Evolutionary conservation across 2,797 vertebrate genomes (phyloP).

Genomic region (Pithecia hirsuta): DNA sequence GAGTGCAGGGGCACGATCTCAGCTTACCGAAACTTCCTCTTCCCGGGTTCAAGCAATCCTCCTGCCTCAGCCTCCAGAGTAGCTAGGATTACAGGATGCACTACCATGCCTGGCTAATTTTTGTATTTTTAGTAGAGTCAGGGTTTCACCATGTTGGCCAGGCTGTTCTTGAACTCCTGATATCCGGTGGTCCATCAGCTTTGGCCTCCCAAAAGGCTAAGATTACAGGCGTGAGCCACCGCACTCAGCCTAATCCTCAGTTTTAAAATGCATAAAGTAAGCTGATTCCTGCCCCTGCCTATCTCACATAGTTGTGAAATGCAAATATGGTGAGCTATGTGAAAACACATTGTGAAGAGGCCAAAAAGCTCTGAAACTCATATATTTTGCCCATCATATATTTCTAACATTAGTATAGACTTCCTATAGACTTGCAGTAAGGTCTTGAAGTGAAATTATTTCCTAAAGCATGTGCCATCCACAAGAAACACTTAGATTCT

Average conservation of each 20-base stretch:
- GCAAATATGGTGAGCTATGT: neutral
- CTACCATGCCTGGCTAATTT: neutral
- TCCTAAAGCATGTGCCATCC: neutral
- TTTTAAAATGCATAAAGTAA: neutral
- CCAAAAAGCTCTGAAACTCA: neutral
- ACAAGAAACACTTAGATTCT: neutral
- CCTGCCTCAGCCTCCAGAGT: neutral
- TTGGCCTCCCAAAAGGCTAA: neutral
- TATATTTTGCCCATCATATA: neutral
- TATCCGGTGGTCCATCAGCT: rapidly evolving
- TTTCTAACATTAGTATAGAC: neutral
- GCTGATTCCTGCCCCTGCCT: neutral
- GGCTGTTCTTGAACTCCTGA: neutral
- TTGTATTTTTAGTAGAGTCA: neutral
- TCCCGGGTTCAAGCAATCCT: neutral
- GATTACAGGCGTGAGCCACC: neutral
- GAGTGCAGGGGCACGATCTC: neutral
- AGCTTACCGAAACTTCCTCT: neutral
- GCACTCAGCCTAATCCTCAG: neutral
- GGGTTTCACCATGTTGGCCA: neutral
- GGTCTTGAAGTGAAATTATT: neutral
- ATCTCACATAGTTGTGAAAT: neutral
- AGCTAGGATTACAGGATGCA: neutral
- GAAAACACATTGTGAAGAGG: neutral
- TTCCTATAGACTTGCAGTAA: neutral